A percentile compares a stretch with the other conserved stretches of the same genome.
These are phyloP conservation scores for Megalonaias nervosa DNA, from an alignment of 1,140 invertebrate genomes.

Conservation along the genomic window DNA sequence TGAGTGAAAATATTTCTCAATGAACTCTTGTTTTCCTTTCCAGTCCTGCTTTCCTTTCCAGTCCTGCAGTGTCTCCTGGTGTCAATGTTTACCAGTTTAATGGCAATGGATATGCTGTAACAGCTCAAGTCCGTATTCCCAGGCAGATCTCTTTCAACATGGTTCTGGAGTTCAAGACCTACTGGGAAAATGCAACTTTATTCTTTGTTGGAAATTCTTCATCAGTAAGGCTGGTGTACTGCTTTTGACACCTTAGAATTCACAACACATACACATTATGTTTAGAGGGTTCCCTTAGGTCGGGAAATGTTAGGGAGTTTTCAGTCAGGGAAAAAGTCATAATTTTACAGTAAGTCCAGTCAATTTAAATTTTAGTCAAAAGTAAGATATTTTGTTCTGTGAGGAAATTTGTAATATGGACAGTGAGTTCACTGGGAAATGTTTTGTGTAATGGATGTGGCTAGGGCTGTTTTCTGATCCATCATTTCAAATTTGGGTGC, in stretches of 20 bases:
- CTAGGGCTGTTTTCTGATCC: no score
- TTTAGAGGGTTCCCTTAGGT: no score
- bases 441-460: no score
- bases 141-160: constrained; percentile 77
- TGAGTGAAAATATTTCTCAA: no score
- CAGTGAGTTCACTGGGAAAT: no score
- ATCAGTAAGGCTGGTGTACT: constrained; percentile 14
- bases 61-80: constrained; percentile 74
- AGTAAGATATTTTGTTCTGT: no score
- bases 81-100: constrained; percentile 79
- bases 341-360: no score
- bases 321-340: no score
- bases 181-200: constrained; percentile 89
- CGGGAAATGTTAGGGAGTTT: not conserved
- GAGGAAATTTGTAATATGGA: no score
- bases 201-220: constrained; percentile 83
- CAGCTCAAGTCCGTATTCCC: constrained; percentile 8
- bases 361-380: no score
- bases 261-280: no score
- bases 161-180: constrained; percentile 86
- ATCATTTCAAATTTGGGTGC: no score
- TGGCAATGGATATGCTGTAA: constrained; percentile 83
- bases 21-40: constrained; percentile 42
- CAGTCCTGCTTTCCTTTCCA: constrained; percentile 72
- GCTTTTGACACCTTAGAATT: not conserved